phyloP scores from a whole-genome alignment of 2,888 invertebrate species.

The Andrena haemorrhoa region DNA sequence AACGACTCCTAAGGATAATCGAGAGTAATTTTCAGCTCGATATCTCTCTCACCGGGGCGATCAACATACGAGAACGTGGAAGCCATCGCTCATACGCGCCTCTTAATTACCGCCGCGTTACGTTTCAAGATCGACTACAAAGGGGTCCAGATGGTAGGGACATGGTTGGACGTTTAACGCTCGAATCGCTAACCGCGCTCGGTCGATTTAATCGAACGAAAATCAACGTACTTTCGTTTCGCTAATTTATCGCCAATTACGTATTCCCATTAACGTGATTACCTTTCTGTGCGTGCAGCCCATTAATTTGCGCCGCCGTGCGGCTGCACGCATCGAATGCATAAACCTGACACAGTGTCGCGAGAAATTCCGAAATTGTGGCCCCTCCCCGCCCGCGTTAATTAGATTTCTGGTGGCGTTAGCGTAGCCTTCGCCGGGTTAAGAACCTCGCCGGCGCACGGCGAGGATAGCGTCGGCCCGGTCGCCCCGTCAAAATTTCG shows the following conservation, averaged over 20 bases:
- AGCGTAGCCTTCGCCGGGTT: constrained; percentile 50
- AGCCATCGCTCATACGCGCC: constrained; percentile 26
- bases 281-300: constrained; percentile 30
- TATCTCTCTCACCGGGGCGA: constrained; percentile 22
- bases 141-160: background rate
- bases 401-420: constrained; percentile 32
- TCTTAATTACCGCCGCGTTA: constrained; percentile 27
- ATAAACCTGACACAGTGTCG: constrained; percentile 25
- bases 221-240: constrained; percentile 37
- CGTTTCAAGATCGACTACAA: constrained; percentile 12
- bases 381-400: background rate
- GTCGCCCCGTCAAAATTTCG: constrained; percentile 39
- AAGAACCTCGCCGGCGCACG: constrained; percentile 49
- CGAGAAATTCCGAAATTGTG: constrained; percentile 38
- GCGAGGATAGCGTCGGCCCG: constrained; percentile 45
- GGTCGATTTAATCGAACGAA: constrained; percentile 20
- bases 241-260: constrained; percentile 55
- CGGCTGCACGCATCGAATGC: constrained; percentile 34
- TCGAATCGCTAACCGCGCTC: background rate
- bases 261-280: constrained; percentile 49
- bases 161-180: background rate
- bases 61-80: background rate
- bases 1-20: constrained; percentile 29
- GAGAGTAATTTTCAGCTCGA: constrained; percentile 52
- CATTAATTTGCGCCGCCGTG: constrained; percentile 46